phyloP scores from a whole-genome alignment of 2,888 invertebrate species.

The Limnephilus lunatus region DNA sequence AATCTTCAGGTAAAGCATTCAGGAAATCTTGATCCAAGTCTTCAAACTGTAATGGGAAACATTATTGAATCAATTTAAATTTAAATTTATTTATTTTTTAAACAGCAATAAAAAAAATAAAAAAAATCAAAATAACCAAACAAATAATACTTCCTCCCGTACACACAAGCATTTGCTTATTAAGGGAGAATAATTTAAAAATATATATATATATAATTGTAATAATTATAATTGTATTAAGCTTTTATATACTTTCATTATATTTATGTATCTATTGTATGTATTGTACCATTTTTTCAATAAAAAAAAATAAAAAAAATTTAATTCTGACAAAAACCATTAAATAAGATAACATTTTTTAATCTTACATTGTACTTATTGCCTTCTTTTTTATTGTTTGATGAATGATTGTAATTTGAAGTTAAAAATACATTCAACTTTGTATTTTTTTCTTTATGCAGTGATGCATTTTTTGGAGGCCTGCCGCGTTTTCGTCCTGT shows the following conservation, averaged over 20 bases:
- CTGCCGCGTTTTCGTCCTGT: constrained; percentile 66
- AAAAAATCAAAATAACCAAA: no score
- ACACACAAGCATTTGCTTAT: no score
- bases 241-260: no score
- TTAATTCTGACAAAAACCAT: neutral
- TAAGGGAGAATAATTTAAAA: no score
- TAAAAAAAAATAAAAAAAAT: no score
- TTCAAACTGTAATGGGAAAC: constrained; percentile 50
- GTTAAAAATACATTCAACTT: constrained; percentile 50
- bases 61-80: neutral
- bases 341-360: neutral
- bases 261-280: no score
- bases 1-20: constrained; percentile 78
- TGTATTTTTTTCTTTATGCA: constrained; percentile 59
- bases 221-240: no score
- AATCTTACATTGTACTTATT: constrained; percentile 30
- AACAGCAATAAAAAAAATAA: no score
- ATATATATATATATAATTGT: no score
- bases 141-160: no score
- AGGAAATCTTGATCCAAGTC: constrained; percentile 77
- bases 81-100: no score
- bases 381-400: neutral
- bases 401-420: constrained; percentile 7
- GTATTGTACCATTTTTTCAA: no score
- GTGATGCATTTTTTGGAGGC: constrained; percentile 55